These are phyloP conservation scores for Platycheirus rosarum DNA, from an alignment of 2,888 invertebrate species.

Conservation along the genomic window DNA sequence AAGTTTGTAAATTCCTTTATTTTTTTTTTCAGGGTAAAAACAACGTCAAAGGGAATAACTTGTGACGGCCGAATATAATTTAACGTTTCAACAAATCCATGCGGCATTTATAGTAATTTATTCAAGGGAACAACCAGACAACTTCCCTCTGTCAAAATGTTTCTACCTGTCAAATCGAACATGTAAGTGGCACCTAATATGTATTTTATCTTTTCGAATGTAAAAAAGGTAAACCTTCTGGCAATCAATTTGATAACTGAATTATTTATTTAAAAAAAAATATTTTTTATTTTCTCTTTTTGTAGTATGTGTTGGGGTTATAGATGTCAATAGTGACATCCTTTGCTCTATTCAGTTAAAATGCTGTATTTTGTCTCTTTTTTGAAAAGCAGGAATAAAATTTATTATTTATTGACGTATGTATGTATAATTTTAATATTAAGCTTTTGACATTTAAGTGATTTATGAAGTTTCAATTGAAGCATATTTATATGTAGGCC, in stretches of 20 bases:
- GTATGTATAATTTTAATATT: too few species aligned
- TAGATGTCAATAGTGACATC: too few species aligned
- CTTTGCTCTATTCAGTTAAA: too few species aligned
- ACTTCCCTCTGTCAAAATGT: slow-evolving; percentile 77
- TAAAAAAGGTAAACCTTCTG: background rate
- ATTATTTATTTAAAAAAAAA: slow-evolving; percentile 43
- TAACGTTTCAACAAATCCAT: slow-evolving; percentile 11
- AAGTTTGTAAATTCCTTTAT: background rate
- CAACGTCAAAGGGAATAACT: slow-evolving; percentile 23
- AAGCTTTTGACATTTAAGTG: too few species aligned
- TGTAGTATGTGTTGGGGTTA: too few species aligned
- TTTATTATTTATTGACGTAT: too few species aligned
- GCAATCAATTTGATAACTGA: slow-evolving; percentile 20
- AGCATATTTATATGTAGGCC: too few species aligned
- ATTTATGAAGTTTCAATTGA: too few species aligned
- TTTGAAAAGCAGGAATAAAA: too few species aligned
- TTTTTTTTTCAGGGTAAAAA: slow-evolving; percentile 30
- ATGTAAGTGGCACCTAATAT: slow-evolving; percentile 78
- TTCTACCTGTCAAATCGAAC: slow-evolving; percentile 82
- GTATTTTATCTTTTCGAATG: background rate
- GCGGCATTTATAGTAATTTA: slow-evolving; percentile 51
- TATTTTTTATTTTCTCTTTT: too few species aligned
- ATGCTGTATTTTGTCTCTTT: too few species aligned
- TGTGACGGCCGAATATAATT: slow-evolving; percentile 13
- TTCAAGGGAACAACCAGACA: slow-evolving; percentile 48